Conservation (phyloP, 2,113 vertebrate species). For the Quiscalus mexicanus region DNA sequence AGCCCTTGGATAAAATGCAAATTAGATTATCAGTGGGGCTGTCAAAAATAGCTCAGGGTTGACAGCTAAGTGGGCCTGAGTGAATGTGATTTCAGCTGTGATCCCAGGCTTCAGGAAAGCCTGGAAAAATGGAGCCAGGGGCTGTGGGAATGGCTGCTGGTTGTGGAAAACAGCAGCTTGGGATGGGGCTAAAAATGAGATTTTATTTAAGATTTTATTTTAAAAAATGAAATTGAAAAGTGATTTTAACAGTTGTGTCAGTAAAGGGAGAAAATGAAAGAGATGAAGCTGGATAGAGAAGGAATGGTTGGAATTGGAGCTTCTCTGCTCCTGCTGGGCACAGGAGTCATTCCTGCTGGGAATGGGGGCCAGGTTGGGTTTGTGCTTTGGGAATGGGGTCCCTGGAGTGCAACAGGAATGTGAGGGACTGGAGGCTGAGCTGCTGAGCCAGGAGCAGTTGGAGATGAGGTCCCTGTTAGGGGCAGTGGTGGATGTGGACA, state of each 20-base stretch:
- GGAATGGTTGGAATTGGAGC: background rate
- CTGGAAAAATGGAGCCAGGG: background rate
- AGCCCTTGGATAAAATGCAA: background rate
- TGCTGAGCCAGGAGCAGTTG: background rate
- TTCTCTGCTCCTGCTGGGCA: background rate
- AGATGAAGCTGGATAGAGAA: background rate
- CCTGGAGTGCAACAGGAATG: background rate
- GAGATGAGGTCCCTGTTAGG: accelerated
- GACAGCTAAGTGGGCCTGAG: background rate
- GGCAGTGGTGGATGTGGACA: background rate
- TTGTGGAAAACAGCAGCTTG: background rate
- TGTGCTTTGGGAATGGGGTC: accelerated
- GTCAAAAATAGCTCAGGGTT: conserved; percentile 8
- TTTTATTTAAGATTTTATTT: background rate
- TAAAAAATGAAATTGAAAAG: background rate
- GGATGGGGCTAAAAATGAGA: background rate
- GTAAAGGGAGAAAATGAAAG: no score
- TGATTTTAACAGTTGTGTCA: background rate
- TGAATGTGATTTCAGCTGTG: background rate
- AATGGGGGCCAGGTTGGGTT: background rate
- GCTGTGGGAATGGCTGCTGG: background rate
- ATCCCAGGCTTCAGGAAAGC: background rate
- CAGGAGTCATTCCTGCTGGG: background rate
- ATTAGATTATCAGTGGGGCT: conserved; percentile 37
- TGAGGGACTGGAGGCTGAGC: accelerated